A percentile compares a stretch with the other conserved stretches of the same genome.
These are phyloP conservation scores for Petrocephalus microphthalmus DNA, from an alignment of 2,113 vertebrate genomes.

Conservation along the genomic window DNA sequence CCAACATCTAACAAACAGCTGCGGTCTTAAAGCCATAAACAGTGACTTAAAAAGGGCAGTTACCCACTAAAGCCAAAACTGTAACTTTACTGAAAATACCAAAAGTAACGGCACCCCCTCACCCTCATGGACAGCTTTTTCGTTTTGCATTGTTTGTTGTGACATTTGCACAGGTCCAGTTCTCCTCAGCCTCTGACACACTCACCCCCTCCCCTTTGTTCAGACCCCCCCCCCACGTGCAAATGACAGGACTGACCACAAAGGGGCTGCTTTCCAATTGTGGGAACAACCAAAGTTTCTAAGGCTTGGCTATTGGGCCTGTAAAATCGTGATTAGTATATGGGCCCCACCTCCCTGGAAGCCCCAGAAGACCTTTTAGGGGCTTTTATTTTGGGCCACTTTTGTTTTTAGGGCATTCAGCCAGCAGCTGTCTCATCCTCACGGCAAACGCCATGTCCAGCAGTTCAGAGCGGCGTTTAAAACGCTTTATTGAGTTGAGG, in stretches of 20 bases:
- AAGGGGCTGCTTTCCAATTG: not conserved
- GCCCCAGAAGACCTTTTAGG: not conserved
- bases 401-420: constrained; percentile 3
- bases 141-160: not conserved
- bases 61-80: not conserved
- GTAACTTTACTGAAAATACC: not conserved
- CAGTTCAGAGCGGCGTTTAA: not conserved
- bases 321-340: not conserved
- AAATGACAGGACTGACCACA: not conserved
- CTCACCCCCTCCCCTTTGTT: not conserved
- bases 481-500: not conserved
- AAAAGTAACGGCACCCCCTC: not conserved
- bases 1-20: not conserved
- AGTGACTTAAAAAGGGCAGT: not conserved
- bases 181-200: not conserved
- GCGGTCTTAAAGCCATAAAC: not conserved
- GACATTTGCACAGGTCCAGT: not conserved
- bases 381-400: not conserved
- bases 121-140: not conserved
- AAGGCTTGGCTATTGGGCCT: not conserved
- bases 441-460: not conserved
- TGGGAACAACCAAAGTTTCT: not conserved
- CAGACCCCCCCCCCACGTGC: not conserved
- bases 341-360: not conserved
- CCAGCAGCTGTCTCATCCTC: not conserved